Base-by-base conservation (phyloP, 2,797 vertebrate genomes). In the Pseudocheirus occidentalis region DNA sequence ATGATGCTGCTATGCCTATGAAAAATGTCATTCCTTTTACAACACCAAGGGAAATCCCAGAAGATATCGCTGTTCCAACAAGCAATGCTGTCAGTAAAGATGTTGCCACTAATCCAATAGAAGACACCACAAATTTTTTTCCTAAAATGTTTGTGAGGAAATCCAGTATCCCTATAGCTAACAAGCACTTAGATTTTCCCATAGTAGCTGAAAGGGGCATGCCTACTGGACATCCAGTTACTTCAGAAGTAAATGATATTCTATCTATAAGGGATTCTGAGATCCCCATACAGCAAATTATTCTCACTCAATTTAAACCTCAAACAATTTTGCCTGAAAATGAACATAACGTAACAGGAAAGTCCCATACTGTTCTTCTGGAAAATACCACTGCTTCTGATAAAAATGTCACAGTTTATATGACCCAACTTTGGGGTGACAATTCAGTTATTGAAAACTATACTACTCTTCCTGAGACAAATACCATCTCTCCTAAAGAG, bases 251-350 rank as follows among this genome's bases (percentile, higher is more conserved):
- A 96, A 92, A 95, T 31, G 29, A 2, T 18, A 57, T 66, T 11
- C 53, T 11, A 57, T 94, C 55, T 94, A 57, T 87, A 52, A 94
- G 94, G 66, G 50, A 93, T 56, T 73, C 81, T 62, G 27, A 11
- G 90, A 94, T 91, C 0, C 4, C 89, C 11, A 3, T 13, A 54
- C 52, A 57, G 16, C 24, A 91, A 96, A 90, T 27, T 62, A 53
- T 52, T 14, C 81, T 91, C 73, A 92, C 58, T 52, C 56, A 92
- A 21, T 81, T 34, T 92, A 95, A 95, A 10, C 73, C 55, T 91
- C 92, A 93, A 94, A 92, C 59, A 94, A 92, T 4, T 46, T 54
- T 62, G 94, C 90, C 92, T 93, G 89, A 52, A 59, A 93, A 92
- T 5, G 28, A 94, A 93, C 14, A 29, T 73, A 90, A 29, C 52